Percentiles rank a stretch among this genome's conserved stretches.
Evolutionary conservation across 2,113 vertebrate species (phyloP).

Genomic region (Ia io): DNA sequence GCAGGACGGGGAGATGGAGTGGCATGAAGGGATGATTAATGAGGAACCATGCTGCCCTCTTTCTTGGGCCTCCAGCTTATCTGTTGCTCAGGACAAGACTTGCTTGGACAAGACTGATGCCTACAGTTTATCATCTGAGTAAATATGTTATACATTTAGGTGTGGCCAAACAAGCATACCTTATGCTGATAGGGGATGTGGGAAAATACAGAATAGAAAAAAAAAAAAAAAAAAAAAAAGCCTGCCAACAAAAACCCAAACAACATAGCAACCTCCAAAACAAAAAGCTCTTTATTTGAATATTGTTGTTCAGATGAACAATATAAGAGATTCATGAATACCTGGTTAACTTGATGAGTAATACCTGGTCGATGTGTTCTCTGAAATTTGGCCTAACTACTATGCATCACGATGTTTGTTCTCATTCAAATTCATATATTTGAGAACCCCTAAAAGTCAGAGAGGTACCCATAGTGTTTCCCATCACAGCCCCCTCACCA

Average conservation of each 20-base stretch:
- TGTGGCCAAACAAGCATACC: not conserved
- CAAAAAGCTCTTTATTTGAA: conserved; percentile 9
- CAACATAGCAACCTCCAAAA: not conserved
- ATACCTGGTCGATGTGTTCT: not conserved
- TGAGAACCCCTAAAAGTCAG: not conserved
- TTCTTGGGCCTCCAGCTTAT: not conserved
- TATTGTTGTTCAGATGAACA: conserved; percentile 16
- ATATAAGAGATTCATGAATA: not conserved
- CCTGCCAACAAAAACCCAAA: not conserved
- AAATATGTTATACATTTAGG: not conserved
- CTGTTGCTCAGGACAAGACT: conserved; percentile 17
- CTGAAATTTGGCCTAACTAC: not conserved
- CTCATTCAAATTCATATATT: not conserved
- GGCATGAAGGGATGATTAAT: not conserved
- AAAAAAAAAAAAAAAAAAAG: not conserved
- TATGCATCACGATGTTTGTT: not conserved
- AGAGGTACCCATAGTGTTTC: not conserved
- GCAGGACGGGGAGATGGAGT: not conserved
- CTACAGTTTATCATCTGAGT: conserved; percentile 13
- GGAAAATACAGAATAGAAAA: not conserved
- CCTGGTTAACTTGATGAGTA: conserved; percentile 1
- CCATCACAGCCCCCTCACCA: not conserved
- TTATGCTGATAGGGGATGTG: not conserved
- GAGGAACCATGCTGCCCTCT: not conserved
- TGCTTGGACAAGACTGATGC: conserved; percentile 41